phyloP scores from a whole-genome alignment of 1,140 invertebrate genomes.

The Drosophila nigrodunni region DNA sequence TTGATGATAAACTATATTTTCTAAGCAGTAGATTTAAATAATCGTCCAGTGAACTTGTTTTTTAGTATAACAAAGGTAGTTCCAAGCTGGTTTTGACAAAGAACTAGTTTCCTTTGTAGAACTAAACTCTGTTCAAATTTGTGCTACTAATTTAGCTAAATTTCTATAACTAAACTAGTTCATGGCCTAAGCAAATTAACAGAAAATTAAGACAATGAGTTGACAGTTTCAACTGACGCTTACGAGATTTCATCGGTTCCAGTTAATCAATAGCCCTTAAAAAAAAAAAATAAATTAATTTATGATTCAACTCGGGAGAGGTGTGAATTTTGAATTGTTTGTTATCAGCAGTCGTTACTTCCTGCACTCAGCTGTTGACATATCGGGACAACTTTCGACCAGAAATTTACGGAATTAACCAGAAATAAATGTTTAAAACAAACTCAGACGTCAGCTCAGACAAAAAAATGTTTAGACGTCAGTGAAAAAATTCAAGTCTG shows the following conservation, averaged over 20 bases:
- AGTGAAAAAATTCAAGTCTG: not conserved
- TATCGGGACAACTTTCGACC: not conserved
- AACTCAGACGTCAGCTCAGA: conserved; percentile 31
- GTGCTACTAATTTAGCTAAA: not conserved
- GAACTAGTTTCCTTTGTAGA: not conserved
- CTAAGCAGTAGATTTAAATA: not conserved
- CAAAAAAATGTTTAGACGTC: conserved; percentile 21
- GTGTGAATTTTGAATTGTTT: not conserved
- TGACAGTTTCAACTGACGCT: not conserved
- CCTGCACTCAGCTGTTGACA: conserved; percentile 19
- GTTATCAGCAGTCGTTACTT: conserved; percentile 24
- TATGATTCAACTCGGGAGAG: conserved; percentile 9
- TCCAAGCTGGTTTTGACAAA: not conserved
- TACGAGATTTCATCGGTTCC: conserved; percentile 10
- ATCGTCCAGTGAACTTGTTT: conserved; percentile 1
- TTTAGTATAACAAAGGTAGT: not conserved
- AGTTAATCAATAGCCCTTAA: conserved; percentile 7
- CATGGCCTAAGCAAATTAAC: conserved; percentile 11
- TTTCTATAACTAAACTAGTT: conserved; percentile 9
- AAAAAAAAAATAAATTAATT: not conserved
- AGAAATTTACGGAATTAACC: conserved; percentile 30
- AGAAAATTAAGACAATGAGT: conserved; percentile 6
- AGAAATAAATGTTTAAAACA: conserved; percentile 18
- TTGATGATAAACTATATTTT: not conserved
- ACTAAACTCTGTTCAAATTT: not conserved